Conservation (phyloP, 2,113 vertebrate genomes). For the Tragelaphus strepsiceros region DNA sequence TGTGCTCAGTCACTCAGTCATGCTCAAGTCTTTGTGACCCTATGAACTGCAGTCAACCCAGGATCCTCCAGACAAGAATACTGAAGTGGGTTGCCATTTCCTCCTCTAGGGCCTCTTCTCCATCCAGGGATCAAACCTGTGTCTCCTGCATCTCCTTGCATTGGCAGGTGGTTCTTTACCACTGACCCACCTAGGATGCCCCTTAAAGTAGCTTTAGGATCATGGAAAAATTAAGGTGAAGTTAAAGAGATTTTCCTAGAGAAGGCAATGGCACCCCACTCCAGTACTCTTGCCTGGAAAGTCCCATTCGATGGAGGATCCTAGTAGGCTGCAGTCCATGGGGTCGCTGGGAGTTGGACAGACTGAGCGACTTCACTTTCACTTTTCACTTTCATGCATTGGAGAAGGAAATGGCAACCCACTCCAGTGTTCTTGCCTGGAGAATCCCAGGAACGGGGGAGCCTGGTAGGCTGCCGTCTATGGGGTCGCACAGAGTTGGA, state of each 20-base stretch:
- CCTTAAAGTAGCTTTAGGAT: background rate
- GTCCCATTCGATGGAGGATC: too few species aligned
- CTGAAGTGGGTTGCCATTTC: background rate
- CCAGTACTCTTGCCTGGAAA: too few species aligned
- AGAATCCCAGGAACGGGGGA: too few species aligned
- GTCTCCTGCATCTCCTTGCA: background rate
- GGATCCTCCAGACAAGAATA: background rate
- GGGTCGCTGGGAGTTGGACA: too few species aligned
- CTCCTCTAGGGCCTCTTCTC: background rate
- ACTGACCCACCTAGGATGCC: background rate
- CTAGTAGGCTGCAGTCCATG: too few species aligned
- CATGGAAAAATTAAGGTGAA: background rate
- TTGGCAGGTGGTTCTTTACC: background rate
- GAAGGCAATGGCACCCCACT: too few species aligned
- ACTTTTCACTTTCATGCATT: too few species aligned
- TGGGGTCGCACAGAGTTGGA: too few species aligned
- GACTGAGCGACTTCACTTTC: too few species aligned
- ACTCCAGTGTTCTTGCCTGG: too few species aligned
- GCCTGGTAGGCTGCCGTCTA: too few species aligned
- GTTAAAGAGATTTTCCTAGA: background rate
- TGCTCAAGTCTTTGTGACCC: background rate
- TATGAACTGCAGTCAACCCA: background rate
- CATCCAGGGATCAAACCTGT: background rate
- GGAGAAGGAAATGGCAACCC: too few species aligned
- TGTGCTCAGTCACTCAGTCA: background rate